phyloP scores from a whole-genome alignment of 2,797 vertebrate species.

The Sebastes diploproa region DNA sequence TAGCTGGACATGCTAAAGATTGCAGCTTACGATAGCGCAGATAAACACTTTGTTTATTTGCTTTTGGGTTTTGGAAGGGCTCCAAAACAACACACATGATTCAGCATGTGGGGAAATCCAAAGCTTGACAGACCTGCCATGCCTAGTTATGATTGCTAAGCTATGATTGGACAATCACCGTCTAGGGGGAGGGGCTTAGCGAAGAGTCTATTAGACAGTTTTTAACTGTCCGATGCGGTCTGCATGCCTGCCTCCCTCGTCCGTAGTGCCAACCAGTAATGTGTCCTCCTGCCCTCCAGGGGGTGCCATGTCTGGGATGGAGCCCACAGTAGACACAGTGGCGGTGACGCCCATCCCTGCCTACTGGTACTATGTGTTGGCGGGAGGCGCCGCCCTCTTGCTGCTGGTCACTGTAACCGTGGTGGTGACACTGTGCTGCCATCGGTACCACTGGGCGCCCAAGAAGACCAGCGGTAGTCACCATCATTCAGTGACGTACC shows the following conservation, averaged over 20 bases:
- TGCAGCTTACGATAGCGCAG: not conserved
- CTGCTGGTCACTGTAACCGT: constrained; percentile 92
- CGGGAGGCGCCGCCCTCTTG: constrained; percentile 92
- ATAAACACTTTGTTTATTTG: not conserved
- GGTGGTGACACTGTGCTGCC: constrained; percentile 95
- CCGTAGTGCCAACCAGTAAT: constrained; percentile 66
- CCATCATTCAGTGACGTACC: constrained; percentile 95
- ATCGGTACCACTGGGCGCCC: constrained; percentile 94
- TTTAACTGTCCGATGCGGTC: constrained; percentile 25
- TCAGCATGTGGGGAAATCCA: constrained; percentile 20
- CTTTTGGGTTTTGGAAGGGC: not conserved
- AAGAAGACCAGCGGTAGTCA: constrained; percentile 90
- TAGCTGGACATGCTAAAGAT: not conserved
- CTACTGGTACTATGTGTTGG: constrained; percentile 99
- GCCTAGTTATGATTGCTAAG: not conserved
- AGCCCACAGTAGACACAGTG: constrained; percentile 98
- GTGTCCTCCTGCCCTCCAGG: constrained; percentile 94
- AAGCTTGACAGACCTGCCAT: constrained; percentile 47
- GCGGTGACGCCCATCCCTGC: constrained; percentile 93
- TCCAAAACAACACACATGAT: not conserved
- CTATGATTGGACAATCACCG: not conserved
- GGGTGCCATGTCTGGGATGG: constrained; percentile 94
- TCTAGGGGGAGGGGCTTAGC: not conserved
- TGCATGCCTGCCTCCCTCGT: constrained; percentile 72
- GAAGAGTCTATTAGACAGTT: constrained; percentile 9